Evolutionary conservation across 2,797 vertebrate genomes (phyloP).

Genomic region (Lithobates pipiens): DNA sequence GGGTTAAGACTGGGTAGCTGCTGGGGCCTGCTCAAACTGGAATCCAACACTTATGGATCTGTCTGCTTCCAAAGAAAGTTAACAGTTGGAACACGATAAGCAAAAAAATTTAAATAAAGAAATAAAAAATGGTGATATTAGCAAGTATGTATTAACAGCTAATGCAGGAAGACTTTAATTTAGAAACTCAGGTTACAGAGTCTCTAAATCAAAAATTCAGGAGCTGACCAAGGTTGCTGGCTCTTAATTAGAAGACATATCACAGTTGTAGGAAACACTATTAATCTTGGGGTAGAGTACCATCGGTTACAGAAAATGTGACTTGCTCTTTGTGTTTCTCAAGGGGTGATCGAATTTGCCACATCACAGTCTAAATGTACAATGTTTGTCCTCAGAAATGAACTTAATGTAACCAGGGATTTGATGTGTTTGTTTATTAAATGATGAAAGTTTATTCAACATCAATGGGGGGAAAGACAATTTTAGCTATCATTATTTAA

Average conservation of each 20-base stretch:
- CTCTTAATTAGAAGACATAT: slow-evolving; percentile 36
- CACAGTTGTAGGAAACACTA: slow-evolving; percentile 7
- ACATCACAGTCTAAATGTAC: slow-evolving; percentile 31
- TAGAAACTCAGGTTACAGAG: no score
- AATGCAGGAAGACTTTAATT: no score
- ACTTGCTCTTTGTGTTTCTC: slow-evolving; percentile 28
- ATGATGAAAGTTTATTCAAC: neutral
- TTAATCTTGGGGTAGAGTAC: neutral
- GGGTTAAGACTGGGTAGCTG: no score
- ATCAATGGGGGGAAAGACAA: no score
- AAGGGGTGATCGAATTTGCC: slow-evolving; percentile 3
- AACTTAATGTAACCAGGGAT: slow-evolving; percentile 9
- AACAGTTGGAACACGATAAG: no score
- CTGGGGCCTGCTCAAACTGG: no score
- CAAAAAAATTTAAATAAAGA: no score
- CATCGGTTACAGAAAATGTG: slow-evolving; percentile 32
- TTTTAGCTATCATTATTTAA: no score
- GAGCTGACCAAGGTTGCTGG: slow-evolving; percentile 17
- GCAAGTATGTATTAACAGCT: no score
- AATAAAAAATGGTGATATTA: no score
- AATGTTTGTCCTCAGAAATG: slow-evolving; percentile 20
- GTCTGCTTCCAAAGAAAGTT: no score
- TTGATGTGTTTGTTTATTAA: slow-evolving; percentile 9
- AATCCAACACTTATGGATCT: no score
- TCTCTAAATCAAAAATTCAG: neutral